Conservation (phyloP, 2,888 invertebrate genomes). For the Psylliodes chrysocephalus region DNA sequence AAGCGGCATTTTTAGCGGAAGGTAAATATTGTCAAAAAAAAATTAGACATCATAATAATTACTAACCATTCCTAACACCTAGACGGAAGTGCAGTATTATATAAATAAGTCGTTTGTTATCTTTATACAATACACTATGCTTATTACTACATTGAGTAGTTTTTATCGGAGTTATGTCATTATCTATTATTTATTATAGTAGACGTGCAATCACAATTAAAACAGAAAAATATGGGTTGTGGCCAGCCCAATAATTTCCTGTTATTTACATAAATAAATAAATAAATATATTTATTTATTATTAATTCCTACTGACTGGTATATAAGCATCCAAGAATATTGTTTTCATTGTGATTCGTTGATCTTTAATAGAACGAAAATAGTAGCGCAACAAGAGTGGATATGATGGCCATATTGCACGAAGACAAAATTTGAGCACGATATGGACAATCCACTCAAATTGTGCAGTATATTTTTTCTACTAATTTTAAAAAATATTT, state of each 20-base stretch:
- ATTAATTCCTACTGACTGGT: too few relatives aligned
- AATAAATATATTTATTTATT: too few relatives aligned
- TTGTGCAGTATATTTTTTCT: too few relatives aligned
- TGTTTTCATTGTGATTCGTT: too few relatives aligned
- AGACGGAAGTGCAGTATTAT: constrained; percentile 8
- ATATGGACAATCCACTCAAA: too few relatives aligned
- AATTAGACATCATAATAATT: neutral
- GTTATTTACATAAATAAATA: neutral
- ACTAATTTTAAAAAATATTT: too few relatives aligned
- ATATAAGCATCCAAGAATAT: too few relatives aligned
- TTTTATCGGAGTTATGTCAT: constrained; percentile 21
- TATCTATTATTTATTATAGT: constrained; percentile 12
- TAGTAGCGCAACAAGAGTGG: too few relatives aligned
- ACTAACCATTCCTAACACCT: constrained; percentile 16
- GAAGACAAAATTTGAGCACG: too few relatives aligned
- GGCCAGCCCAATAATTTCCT: neutral
- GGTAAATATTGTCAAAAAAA: constrained; percentile 9
- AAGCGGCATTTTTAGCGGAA: constrained; percentile 1
- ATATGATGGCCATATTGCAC: too few relatives aligned
- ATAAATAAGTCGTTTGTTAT: constrained; percentile 26
- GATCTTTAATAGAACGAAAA: too few relatives aligned
- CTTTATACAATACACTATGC: constrained; percentile 17
- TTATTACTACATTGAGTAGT: constrained; percentile 24
- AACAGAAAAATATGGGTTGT: neutral
- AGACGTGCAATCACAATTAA: constrained; percentile 5